These are phyloP conservation scores for Apteryx mantelli DNA, from an alignment of 2,113 vertebrate species.

Conservation along the genomic window DNA sequence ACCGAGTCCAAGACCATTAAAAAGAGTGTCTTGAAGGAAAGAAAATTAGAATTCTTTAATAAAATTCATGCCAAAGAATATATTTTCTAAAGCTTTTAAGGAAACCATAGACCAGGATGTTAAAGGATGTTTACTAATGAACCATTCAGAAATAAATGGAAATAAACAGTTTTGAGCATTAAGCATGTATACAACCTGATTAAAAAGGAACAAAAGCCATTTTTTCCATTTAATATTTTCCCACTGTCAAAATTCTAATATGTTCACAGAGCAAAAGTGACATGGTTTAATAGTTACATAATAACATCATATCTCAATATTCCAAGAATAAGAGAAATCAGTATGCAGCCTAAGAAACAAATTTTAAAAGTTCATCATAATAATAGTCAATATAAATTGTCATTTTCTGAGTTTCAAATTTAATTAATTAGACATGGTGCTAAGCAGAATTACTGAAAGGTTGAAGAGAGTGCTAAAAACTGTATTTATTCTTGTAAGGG, in stretches of 20 bases:
- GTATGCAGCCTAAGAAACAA: not conserved
- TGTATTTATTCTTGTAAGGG: not conserved
- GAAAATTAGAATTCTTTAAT: constrained; percentile 10
- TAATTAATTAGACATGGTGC: not conserved
- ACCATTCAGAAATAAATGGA: not conserved
- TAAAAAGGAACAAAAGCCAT: not conserved
- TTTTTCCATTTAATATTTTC: not conserved
- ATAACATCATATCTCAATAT: not conserved
- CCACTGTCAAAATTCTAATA: not conserved
- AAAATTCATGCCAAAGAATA: not conserved
- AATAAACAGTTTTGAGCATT: not conserved
- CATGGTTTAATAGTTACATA: not conserved
- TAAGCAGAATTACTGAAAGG: not conserved
- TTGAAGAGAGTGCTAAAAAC: not conserved
- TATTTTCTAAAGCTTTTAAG: not conserved
- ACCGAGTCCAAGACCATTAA: constrained; percentile 93
- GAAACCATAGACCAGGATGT: not conserved
- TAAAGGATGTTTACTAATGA: not conserved
- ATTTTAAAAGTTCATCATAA: not conserved
- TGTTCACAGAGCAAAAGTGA: not conserved
- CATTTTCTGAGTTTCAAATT: not conserved
- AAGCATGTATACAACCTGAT: not conserved
- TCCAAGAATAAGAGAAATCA: not conserved
- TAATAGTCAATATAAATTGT: not conserved
- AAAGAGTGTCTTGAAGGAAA: constrained; percentile 90